Conservation (phyloP, 2,888 invertebrate species). For the Dasypolia templi region DNA sequence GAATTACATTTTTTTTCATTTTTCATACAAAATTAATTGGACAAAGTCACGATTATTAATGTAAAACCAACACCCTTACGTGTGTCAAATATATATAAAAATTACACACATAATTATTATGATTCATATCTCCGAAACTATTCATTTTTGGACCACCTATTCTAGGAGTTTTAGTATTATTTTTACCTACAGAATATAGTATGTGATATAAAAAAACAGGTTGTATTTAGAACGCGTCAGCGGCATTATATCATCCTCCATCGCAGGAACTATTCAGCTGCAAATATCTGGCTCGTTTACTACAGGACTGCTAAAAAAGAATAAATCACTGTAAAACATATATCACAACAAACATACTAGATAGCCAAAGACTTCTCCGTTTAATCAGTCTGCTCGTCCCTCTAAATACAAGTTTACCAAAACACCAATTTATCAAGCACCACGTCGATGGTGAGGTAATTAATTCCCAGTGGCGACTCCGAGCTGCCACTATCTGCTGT, state of each 20-base stretch:
- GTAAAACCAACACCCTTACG: too few relatives aligned
- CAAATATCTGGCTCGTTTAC: background rate
- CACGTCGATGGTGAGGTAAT: conserved; percentile 15
- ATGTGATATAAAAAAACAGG: background rate
- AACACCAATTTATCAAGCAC: conserved; percentile 40
- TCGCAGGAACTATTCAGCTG: conserved; percentile 13
- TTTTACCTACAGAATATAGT: too few relatives aligned
- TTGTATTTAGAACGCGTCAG: too few relatives aligned
- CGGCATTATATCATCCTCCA: too few relatives aligned
- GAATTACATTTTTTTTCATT: too few relatives aligned
- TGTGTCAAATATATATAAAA: too few relatives aligned
- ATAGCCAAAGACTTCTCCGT: background rate
- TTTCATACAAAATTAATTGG: too few relatives aligned
- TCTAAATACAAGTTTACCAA: conserved; percentile 22
- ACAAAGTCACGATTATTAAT: too few relatives aligned
- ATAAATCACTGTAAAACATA: background rate
- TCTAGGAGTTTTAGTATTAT: too few relatives aligned
- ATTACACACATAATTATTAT: too few relatives aligned
- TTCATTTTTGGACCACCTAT: too few relatives aligned
- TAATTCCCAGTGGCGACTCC: conserved; percentile 24
- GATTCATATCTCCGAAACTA: too few relatives aligned
- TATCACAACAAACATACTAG: background rate
- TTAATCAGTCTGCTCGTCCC: background rate
- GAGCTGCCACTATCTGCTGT: background rate
- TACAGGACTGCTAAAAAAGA: background rate